A percentile compares a stretch with the other conserved stretches of the same genome.
Evolutionary conservation across 1,140 invertebrate species (phyloP).

Genomic region (Anthonomus grandis): DNA sequence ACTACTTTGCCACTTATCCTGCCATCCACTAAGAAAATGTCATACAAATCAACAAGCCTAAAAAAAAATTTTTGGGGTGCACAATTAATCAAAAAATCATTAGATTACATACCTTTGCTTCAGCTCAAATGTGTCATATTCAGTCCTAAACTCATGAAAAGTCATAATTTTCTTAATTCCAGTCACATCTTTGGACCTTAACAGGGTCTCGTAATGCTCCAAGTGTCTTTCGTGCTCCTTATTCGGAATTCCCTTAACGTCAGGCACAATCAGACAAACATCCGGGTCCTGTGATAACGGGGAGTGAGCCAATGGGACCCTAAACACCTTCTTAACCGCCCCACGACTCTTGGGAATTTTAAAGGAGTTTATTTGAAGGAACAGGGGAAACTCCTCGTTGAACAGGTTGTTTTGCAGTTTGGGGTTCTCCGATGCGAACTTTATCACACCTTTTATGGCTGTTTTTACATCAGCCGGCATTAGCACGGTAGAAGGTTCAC

Average conservation of each 20-base stretch:
- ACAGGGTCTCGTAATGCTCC: conserved; percentile 56
- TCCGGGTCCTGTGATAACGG: conserved; percentile 53
- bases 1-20: conserved; percentile 59
- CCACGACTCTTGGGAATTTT: conserved; percentile 49
- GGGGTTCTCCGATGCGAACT: conserved; percentile 28
- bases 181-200: conserved; percentile 52
- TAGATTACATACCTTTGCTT: no score
- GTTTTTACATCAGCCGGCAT: conserved; percentile 21
- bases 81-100: no score
- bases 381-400: conserved; percentile 45
- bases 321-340: conserved; percentile 42
- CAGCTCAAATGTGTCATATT: conserved; percentile 64
- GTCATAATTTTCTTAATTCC: conserved; percentile 56
- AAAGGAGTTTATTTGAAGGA: conserved; percentile 50
- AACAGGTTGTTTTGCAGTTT: conserved; percentile 47
- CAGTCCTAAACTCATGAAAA: conserved; percentile 59
- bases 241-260: conserved; percentile 52
- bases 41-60: conserved; percentile 59
- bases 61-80: no score
- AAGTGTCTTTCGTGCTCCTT: conserved; percentile 59
- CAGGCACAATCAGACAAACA: conserved; percentile 54
- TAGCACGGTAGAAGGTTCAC: no score
- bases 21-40: conserved; percentile 62
- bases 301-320: conserved; percentile 55
- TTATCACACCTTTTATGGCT: conserved; percentile 29